Conservation (phyloP, 2,888 invertebrate species). For the Nowickia ferox region DNA sequence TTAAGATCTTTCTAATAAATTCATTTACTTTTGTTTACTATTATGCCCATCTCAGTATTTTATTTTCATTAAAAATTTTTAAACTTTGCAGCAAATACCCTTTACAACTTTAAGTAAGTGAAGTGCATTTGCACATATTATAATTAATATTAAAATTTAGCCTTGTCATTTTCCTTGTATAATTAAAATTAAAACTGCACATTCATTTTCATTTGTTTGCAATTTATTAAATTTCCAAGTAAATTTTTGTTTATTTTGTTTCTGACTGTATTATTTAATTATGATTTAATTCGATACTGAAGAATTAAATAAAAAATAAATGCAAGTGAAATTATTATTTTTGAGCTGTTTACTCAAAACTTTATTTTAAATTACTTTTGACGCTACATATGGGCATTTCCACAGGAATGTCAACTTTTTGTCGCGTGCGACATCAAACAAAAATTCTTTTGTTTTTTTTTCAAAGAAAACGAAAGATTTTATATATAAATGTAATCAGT, state of each 20-base stretch:
- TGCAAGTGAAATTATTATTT: too few relatives aligned
- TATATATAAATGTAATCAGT: too few relatives aligned
- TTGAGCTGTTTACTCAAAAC: too few relatives aligned
- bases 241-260: background rate
- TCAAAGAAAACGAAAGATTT: too few relatives aligned
- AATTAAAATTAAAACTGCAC: background rate
- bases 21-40: too few relatives aligned
- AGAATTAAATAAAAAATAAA: background rate
- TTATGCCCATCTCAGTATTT: background rate
- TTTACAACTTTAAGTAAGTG: background rate
- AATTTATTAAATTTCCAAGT: background rate
- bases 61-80: background rate
- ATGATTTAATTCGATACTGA: background rate
- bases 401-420: too few relatives aligned
- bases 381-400: too few relatives aligned
- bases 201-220: background rate
- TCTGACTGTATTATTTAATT: constrained; percentile 1
- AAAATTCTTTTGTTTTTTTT: too few relatives aligned
- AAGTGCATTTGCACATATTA: background rate
- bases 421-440: too few relatives aligned
- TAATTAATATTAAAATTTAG: background rate
- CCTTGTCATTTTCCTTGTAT: background rate
- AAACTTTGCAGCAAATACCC: too few relatives aligned
- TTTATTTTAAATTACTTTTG: too few relatives aligned
- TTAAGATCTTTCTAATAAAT: too few relatives aligned